Conservation (phyloP, 2,113 vertebrate genomes). For the Sardina pilchardus region DNA sequence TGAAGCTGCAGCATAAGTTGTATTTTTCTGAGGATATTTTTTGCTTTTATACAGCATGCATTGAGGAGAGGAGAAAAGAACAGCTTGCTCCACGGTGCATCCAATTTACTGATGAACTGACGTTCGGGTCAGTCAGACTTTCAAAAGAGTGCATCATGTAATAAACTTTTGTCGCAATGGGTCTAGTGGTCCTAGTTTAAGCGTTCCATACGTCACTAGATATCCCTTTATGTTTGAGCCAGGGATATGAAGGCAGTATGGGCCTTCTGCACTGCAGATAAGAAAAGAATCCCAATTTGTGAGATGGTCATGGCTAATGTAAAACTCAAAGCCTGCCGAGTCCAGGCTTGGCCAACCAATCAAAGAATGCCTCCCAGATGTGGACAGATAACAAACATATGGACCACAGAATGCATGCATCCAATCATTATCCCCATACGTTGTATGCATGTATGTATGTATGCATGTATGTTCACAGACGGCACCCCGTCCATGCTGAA, state of each 20-base stretch:
- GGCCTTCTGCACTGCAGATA: constrained; percentile 52
- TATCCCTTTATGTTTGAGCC: constrained; percentile 39
- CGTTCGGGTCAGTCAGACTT: no score
- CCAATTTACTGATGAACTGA: no score
- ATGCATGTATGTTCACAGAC: no score
- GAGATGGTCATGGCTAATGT: constrained; percentile 50
- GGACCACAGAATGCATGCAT: background rate
- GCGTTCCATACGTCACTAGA: constrained; percentile 39
- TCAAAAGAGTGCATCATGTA: background rate
- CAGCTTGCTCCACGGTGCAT: no score
- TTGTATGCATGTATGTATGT: no score
- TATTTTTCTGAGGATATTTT: constrained; percentile 37
- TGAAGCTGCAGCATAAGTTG: constrained; percentile 40
- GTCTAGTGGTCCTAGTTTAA: background rate
- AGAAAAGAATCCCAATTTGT: constrained; percentile 58
- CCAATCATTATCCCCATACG: background rate
- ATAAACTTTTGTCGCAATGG: background rate
- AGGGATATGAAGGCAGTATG: background rate
- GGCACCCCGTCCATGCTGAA: background rate
- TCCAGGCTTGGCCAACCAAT: constrained; percentile 58
- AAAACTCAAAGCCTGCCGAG: constrained; percentile 48
- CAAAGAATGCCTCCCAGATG: constrained; percentile 50
- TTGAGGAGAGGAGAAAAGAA: no score
- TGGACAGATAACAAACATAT: constrained; percentile 41
- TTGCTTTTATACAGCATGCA: background rate